These are phyloP conservation scores for Rhynchonema sp. DNA, from an alignment of 2,888 invertebrate species.

Conservation along the genomic window DNA sequence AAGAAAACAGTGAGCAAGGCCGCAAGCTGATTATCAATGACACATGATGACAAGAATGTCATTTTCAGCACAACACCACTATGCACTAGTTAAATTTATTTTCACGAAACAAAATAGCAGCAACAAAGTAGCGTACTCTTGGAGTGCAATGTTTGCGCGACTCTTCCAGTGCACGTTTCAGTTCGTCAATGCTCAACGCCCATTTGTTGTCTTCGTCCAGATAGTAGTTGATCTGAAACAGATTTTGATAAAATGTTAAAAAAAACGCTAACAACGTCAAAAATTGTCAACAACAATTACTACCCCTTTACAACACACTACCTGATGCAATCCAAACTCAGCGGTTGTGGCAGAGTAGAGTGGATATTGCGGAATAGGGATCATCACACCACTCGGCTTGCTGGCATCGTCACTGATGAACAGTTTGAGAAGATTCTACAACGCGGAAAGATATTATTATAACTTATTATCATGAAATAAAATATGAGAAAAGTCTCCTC, in stretches of 20 bases:
- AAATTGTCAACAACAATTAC: conserved; percentile 50
- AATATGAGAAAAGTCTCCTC: no score
- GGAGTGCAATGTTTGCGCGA: conserved; percentile 31
- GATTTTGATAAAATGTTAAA: no score
- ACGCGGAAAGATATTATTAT: conserved; percentile 2
- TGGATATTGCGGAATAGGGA: conserved; percentile 96
- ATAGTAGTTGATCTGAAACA: conserved; percentile 58
- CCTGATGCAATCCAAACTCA: conserved; percentile 60
- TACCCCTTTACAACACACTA: conserved; percentile 16
- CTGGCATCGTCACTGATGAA: conserved; percentile 38
- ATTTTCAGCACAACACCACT: no score
- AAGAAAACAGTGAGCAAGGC: no score
- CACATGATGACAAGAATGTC: no score
- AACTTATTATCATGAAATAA: no score
- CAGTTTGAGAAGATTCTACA: conserved; percentile 50
- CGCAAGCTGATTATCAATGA: no score
- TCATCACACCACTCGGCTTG: conserved; percentile 61
- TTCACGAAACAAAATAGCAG: no score
- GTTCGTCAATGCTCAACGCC: conserved; percentile 44
- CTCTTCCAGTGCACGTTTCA: not conserved
- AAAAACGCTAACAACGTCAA: not conserved
- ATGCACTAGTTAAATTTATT: no score
- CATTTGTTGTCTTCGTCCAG: conserved; percentile 70
- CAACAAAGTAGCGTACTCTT: not conserved
- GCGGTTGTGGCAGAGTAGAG: conserved; percentile 83